Evolutionary conservation across 2,888 invertebrate species (phyloP), one percentile per base, ranked within the genome.

Genomic region (Pyrrhia umbra): DNA sequence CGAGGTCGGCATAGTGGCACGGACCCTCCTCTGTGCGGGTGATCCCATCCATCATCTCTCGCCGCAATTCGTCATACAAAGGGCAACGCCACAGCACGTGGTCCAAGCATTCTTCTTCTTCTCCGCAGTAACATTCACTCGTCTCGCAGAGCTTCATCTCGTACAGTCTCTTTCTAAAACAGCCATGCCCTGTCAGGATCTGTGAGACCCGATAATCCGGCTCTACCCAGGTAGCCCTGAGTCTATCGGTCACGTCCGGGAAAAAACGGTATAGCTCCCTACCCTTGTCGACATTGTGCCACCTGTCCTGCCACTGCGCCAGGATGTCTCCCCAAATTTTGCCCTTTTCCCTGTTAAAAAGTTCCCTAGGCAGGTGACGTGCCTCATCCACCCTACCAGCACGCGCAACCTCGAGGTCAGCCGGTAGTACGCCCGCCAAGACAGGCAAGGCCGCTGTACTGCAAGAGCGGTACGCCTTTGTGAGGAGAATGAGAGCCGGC

Each of bases 301-400:
- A n/a, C n/a, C n/a, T n/a, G n/a, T n/a, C 52, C 0, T 80, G 73
- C 79, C 78, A 79, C 0, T 21, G 52, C 61, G 20, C 30, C 13
- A 30, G 21, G 10, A n/a, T 39, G n/a, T 13, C 51, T 13, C 23
- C 15, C 43, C n/a, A 21, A 6, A 55, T 47, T 2, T 18, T n/a
- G 0, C 9, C 39, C 1, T 10, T 42, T 8, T 18, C 54, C 0
- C 52, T 6, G 18, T 34, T 52, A 8, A 52, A 9, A 8, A 23
- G 47, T 0, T 42, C 15, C 10, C 40, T 16, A 0, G 52, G 18
- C 4, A 50, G 21, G 16, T 47, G 30, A 8, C 46, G 59, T 0
- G 27, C 27, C 0, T 57, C 51, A 2, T 62, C 57, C 0, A 46
- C 2, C 18, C 13, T n/a, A 0, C 78, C 70, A 5, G 62, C 72